phyloP scores from a whole-genome alignment of 1,140 invertebrate species.

The Pararge aegeria region DNA sequence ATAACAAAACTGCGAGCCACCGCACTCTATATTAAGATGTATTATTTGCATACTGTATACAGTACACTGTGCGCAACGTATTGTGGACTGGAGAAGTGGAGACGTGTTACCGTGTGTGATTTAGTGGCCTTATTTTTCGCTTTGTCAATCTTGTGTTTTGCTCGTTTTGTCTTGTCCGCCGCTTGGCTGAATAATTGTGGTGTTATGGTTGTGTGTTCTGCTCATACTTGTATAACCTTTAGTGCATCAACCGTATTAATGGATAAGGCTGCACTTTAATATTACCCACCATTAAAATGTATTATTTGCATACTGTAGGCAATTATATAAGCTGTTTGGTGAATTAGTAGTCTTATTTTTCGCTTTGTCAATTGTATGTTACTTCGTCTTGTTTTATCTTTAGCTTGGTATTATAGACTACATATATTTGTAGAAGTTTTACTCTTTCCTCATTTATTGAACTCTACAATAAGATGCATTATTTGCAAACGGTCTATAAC shows the following conservation, averaged over 20 bases:
- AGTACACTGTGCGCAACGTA: conserved; percentile 16
- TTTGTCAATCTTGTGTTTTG: conserved; percentile 38
- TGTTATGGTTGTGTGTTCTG: conserved; percentile 3
- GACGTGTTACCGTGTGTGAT: conserved; percentile 50
- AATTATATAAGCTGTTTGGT: neutral
- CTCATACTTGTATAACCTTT: neutral
- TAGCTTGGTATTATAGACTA: too few species aligned
- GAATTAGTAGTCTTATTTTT: neutral
- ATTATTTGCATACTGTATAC: conserved; percentile 71
- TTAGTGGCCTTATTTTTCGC: conserved; percentile 41
- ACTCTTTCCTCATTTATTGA: too few species aligned
- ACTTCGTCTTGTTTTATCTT: too few species aligned
- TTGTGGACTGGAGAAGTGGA: conserved; percentile 35
- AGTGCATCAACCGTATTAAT: neutral
- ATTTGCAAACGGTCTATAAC: conserved; percentile 66
- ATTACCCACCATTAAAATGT: conserved; percentile 74
- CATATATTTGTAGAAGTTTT: too few species aligned
- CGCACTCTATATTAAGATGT: conserved; percentile 77
- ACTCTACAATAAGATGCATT: conserved; percentile 77
- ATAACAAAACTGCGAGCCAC: conserved; percentile 75
- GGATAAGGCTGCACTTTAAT: too few species aligned
- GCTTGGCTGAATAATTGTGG: conserved; percentile 13
- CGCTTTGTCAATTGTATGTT: too few species aligned
- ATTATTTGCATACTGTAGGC: conserved; percentile 70
- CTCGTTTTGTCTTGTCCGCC: conserved; percentile 13